phyloP scores from a whole-genome alignment of 1,140 invertebrate genomes.

The Philotrypesis tridentata region DNA sequence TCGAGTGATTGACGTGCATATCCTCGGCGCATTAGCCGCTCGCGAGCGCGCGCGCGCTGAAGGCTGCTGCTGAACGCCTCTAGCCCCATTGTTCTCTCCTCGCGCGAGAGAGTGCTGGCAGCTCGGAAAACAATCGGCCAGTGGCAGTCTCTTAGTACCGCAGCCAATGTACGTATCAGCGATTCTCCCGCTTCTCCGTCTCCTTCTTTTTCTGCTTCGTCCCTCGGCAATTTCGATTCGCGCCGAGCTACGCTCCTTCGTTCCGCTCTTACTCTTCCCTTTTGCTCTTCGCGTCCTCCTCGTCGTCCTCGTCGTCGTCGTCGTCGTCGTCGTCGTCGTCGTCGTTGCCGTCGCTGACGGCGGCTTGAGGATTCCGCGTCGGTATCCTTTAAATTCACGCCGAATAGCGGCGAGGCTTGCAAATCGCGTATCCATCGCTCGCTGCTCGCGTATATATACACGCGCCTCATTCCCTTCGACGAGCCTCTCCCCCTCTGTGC shows the following conservation, averaged over 20 bases:
- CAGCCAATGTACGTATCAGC: slow-evolving; percentile 19
- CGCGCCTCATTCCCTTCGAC: background rate
- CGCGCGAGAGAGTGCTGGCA: too few species aligned
- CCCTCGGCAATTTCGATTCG: slow-evolving; percentile 25
- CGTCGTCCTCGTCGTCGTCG: background rate
- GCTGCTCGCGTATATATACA: background rate
- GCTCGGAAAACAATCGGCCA: slow-evolving; percentile 14
- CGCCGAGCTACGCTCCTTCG: background rate
- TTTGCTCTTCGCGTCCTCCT: background rate
- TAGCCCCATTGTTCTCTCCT: slow-evolving; percentile 54
- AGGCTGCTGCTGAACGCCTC: slow-evolving; percentile 39
- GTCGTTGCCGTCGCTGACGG: background rate
- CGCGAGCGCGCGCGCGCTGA: background rate
- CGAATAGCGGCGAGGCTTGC: background rate
- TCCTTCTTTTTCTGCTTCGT: background rate
- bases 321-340: background rate
- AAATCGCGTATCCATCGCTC: background rate
- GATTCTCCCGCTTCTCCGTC: background rate
- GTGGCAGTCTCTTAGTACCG: too few species aligned
- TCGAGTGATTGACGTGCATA: slow-evolving; percentile 59
- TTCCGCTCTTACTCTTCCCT: background rate
- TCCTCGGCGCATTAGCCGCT: slow-evolving; percentile 57
- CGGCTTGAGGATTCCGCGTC: background rate
- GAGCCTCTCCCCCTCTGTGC: background rate
- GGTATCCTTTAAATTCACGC: slow-evolving; percentile 35